Base-by-base conservation (phyloP, 2,113 vertebrate genomes). In the Psilopogon haemacephalus region DNA sequence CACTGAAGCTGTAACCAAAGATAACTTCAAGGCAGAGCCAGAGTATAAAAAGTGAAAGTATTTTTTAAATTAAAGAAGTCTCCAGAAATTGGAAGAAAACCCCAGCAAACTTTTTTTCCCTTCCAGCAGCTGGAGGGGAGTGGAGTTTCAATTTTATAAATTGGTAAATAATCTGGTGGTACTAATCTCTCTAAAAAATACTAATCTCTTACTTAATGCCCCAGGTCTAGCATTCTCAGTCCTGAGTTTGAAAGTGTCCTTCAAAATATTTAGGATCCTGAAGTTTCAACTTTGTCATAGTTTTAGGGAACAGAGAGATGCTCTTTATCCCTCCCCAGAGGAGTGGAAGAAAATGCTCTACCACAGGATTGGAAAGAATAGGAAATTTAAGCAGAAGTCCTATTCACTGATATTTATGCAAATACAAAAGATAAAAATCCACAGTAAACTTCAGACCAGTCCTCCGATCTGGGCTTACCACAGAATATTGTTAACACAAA, bases 81-180 rank as follows among this genome's bases (percentile, higher is more conserved):
- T 89, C 26, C 48, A 12, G 10, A 62, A 82, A 58, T 1, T 52
- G 35, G 37, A 46, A 71, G 50, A 63, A 52, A 65, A 54, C 19
- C 1, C 1, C 32, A 73, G 7, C 20, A 64, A 90, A 18, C 33
- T 95, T 17, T 26, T 84, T 94, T 95, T 93, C 50, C 38, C 32
- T 95, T 94, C 80, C 48, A 96, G 60, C 84, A 96, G 86, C 90
- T 87, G 93, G 86, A 96, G 77, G 94, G 88, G 74, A 95, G 89
- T 92, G 92, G 63, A 94, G 88, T 86, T 93, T 90, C 86, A 96
- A 89, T 94, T 93, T 91, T 91, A 76, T 67, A 76, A 76, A 87
- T 70, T 68, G 50, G 50, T 75, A 79, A 84, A 54, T 93, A 90
- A 94, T 93, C 74, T 72, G 35, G 20, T 95, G 35, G 24, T 88